Percentiles rank a stretch among this genome's conserved stretches.
phyloP scores from a whole-genome alignment of 2,888 invertebrate genomes.

The Rhingia rostrata region DNA sequence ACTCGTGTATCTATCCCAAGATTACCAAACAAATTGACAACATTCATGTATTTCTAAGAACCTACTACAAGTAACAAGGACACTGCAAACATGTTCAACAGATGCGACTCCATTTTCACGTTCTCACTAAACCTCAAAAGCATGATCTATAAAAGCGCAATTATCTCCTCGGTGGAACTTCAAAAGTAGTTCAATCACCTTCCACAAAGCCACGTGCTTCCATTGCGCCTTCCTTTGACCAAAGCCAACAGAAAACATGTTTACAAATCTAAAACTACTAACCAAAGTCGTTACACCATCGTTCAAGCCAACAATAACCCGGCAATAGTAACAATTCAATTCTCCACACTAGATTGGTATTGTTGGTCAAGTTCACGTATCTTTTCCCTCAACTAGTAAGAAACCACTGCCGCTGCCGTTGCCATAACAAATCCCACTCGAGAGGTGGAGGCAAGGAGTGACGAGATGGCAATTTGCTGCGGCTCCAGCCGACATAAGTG shows the following conservation, averaged over 20 bases:
- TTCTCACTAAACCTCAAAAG: too few species aligned
- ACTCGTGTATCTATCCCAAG: too few species aligned
- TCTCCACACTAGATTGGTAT: constrained; percentile 52
- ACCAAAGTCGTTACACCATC: constrained; percentile 48
- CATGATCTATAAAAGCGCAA: too few species aligned
- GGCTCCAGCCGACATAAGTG: constrained; percentile 60
- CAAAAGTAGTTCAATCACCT: not conserved
- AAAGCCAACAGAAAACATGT: constrained; percentile 29
- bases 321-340: constrained; percentile 59
- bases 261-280: constrained; percentile 43
- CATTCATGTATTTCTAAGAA: too few species aligned
- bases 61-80: too few species aligned
- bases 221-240: not conserved
- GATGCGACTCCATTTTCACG: too few species aligned
- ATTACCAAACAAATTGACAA: too few species aligned
- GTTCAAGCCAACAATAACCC: constrained; percentile 35
- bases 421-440: constrained; percentile 3
- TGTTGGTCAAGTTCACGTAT: constrained; percentile 64
- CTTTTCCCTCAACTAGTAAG: constrained; percentile 24
- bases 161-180: too few species aligned
- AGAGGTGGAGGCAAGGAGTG: constrained; percentile 25
- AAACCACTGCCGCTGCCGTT: constrained; percentile 15
- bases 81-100: too few species aligned
- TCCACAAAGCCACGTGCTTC: not conserved
- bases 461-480: constrained; percentile 68